Conservation (phyloP, 2,888 invertebrate genomes). For the Tenthredo livida region DNA sequence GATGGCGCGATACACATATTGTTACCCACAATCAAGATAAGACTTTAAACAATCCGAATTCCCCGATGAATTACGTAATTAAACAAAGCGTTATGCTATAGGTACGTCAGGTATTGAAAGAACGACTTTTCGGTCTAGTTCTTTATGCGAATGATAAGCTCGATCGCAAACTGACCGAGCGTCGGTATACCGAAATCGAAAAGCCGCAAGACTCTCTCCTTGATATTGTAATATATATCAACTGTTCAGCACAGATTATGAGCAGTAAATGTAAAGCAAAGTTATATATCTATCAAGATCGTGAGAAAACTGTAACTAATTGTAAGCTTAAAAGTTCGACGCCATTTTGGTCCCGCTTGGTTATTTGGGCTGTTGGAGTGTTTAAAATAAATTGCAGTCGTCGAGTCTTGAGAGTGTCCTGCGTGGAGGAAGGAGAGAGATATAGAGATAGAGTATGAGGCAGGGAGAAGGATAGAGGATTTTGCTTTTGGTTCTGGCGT, state of each 20-base stretch:
- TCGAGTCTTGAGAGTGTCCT: not conserved
- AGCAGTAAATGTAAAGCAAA: not conserved
- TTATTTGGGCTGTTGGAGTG: not conserved
- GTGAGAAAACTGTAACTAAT: not conserved
- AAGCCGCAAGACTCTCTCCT: not conserved
- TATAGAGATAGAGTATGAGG: not conserved
- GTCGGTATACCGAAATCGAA: not conserved
- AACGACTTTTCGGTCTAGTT: not conserved
- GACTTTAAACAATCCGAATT: conserved; percentile 4
- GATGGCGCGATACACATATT: not conserved
- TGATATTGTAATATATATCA: not conserved
- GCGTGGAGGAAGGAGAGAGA: not conserved
- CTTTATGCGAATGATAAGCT: not conserved
- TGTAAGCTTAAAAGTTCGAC: not conserved
- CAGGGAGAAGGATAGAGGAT: not conserved
- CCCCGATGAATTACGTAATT: not conserved
- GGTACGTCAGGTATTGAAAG: not conserved
- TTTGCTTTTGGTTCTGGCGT: conserved; percentile 32
- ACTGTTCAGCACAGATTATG: not conserved
- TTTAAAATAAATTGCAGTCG: conserved; percentile 30
- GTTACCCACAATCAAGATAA: conserved; percentile 32
- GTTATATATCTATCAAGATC: not conserved
- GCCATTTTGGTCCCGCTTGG: conserved; percentile 39
- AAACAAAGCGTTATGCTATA: not conserved
- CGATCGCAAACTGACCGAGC: not conserved